These are phyloP conservation scores for Sinhomidia bicolor DNA, from an alignment of 2,888 invertebrate species.

Conservation along the genomic window DNA sequence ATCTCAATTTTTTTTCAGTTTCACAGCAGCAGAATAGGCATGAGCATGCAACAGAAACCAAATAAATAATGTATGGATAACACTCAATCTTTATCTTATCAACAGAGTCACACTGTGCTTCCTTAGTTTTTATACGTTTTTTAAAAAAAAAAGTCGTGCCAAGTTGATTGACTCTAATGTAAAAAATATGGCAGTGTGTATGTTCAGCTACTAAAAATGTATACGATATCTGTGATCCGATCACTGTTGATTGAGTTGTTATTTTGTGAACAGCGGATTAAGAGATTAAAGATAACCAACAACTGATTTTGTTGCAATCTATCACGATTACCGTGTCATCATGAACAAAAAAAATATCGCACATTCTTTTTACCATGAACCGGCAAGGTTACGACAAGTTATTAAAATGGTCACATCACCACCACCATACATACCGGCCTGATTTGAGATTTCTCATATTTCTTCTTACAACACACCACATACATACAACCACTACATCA, in stretches of 20 bases:
- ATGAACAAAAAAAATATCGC: too few species aligned
- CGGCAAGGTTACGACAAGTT: not conserved
- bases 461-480: too few species aligned
- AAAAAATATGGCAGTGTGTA: conserved; percentile 1
- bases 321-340: conserved; percentile 18
- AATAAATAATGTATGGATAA: too few species aligned
- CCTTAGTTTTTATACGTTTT: not conserved
- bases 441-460: too few species aligned
- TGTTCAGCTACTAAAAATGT: not conserved
- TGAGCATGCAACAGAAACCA: too few species aligned
- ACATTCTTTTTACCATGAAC: too few species aligned
- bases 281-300: conserved; percentile 27
- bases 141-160: conserved; percentile 12
- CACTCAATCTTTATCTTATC: conserved; percentile 28
- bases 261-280: not conserved
- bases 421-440: too few species aligned
- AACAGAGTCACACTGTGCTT: not conserved
- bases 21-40: too few species aligned
- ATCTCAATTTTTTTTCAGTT: too few species aligned
- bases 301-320: not conserved
- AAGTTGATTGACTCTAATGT: conserved; percentile 24
- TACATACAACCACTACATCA: too few species aligned
- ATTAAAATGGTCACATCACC: not conserved
- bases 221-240: conserved; percentile 2
- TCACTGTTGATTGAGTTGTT: conserved; percentile 28